Evolutionary conservation across 2,113 vertebrate genomes (phyloP).

Genomic region (Rhynchomys soricoides): DNA sequence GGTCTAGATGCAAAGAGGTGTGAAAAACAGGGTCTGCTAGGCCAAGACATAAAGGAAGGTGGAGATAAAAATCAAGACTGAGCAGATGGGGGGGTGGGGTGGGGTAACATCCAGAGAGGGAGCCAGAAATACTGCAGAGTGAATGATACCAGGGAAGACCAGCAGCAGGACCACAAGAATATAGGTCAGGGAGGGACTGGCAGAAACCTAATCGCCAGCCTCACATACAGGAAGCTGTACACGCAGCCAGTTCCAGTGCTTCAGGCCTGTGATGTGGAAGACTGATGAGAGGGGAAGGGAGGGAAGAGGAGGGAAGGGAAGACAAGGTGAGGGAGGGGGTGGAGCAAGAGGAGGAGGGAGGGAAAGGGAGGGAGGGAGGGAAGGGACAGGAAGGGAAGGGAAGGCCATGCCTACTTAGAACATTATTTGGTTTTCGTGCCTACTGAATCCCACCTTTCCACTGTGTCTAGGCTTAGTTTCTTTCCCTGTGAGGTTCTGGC

Average conservation of each 20-base stretch:
- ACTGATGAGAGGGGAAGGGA: neutral
- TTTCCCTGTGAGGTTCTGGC: neutral
- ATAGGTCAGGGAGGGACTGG: fast-evolving
- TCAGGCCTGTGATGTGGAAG: neutral
- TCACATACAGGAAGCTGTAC: neutral
- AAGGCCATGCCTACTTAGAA: neutral
- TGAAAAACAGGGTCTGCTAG: neutral
- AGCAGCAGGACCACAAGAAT: fast-evolving
- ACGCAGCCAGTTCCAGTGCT: neutral
- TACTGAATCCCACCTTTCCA: neutral
- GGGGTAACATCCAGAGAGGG: neutral
- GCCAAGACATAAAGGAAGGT: neutral
- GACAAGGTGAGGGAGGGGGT: fast-evolving
- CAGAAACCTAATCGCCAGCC: neutral
- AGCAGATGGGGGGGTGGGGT: neutral
- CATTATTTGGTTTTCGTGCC: neutral
- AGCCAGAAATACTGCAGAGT: neutral
- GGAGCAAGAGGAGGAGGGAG: neutral
- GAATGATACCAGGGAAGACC: neutral
- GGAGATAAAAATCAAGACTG: no score
- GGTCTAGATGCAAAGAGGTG: neutral
- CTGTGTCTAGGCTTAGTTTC: neutral
- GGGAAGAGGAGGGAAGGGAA: neutral
- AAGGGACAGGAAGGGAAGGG: neutral
- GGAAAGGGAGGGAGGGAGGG: neutral